Conservation (phyloP, 2,797 vertebrate genomes). For the Neopelma chrysocephalum region DNA sequence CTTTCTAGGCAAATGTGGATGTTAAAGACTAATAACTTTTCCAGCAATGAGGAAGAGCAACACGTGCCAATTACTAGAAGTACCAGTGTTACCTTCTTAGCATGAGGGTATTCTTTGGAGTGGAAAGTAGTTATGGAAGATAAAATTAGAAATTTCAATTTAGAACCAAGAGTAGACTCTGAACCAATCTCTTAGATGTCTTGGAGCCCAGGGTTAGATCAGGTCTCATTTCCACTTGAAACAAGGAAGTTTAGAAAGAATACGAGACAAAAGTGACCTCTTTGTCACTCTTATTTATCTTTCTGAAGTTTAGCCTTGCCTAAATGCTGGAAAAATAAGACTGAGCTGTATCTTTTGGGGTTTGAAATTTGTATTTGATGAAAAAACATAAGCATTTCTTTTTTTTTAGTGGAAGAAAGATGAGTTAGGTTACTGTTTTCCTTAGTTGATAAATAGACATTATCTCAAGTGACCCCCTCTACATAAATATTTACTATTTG, state of each 20-base stretch:
- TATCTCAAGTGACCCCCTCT: not conserved
- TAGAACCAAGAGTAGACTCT: not conserved
- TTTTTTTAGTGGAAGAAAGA: not conserved
- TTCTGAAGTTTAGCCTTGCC: not conserved
- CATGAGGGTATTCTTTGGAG: not conserved
- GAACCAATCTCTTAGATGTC: not conserved
- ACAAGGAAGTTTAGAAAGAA: not conserved
- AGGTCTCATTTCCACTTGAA: not conserved
- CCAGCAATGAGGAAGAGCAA: not conserved
- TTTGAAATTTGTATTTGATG: not conserved
- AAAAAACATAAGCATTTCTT: not conserved
- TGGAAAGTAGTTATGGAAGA: not conserved
- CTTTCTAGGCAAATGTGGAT: not conserved
- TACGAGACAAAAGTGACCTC: not conserved
- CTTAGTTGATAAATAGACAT: not conserved
- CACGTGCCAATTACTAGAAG: not conserved
- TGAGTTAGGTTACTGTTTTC: not conserved
- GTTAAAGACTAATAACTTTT: not conserved
- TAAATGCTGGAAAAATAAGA: not conserved
- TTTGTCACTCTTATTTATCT: not conserved
- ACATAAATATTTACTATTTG: conserved; percentile 23
- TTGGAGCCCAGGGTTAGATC: not conserved
- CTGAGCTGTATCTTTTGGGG: not conserved
- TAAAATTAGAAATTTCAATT: not conserved
- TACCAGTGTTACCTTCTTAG: not conserved